Evolutionary conservation across 30 jellyfish, hydroid and myxozoan genomes (phyloP).

Genomic region (Chironex yamaguchii): DNA sequence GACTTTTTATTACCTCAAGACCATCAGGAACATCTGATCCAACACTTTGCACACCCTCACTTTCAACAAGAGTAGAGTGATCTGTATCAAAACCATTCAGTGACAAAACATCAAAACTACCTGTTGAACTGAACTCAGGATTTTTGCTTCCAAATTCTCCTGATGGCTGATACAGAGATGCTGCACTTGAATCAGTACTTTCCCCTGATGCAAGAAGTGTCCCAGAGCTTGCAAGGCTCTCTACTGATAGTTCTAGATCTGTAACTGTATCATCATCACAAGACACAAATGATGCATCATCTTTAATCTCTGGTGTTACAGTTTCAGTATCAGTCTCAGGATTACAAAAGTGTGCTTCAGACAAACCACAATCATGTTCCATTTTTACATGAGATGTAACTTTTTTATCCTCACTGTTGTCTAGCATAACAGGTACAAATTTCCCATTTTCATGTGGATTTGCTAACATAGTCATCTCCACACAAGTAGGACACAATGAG

Average conservation of each 20-base stretch:
- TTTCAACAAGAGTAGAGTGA: constrained; percentile 31
- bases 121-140: not conserved
- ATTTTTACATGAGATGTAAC: not conserved
- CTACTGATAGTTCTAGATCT: constrained; percentile 53
- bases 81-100: constrained; percentile 62
- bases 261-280: constrained; percentile 62
- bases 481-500: constrained; percentile 96
- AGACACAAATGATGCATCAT: constrained; percentile 82
- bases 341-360: constrained; percentile 67
- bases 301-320: constrained; percentile 23
- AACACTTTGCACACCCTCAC: constrained; percentile 47
- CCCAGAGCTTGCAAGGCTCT: constrained; percentile 74
- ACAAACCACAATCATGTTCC: constrained; percentile 96
- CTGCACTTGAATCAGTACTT: constrained; percentile 32
- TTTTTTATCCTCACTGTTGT: not conserved
- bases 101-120: constrained; percentile 71
- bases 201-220: constrained; percentile 86
- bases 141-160: not conserved
- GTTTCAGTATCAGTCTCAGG: constrained; percentile 64
- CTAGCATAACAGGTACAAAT: constrained; percentile 29
- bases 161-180: not conserved
- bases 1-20: not conserved
- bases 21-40: constrained; percentile 1
- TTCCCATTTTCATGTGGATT: constrained; percentile 75
- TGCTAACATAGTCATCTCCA: constrained; percentile 94